phyloP scores from a whole-genome alignment of 53 echinoderm and acorn worm genomes.

The Holothuria leucospilota region DNA sequence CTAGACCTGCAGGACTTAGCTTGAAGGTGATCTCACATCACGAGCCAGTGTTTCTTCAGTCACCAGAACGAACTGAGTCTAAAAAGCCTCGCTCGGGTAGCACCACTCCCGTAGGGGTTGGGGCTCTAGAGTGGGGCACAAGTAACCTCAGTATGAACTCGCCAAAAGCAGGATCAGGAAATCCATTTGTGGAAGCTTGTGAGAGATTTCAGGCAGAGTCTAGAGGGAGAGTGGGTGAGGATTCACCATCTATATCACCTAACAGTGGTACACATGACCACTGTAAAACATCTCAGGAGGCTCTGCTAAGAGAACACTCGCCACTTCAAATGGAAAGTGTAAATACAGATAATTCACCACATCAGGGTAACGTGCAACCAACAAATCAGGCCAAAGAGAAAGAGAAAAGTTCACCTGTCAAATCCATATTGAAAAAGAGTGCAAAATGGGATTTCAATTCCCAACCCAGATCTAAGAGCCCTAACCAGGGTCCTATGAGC shows the following conservation, averaged over 20 bases:
- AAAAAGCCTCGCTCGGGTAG: constrained; percentile 87
- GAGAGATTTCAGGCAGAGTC: constrained; percentile 81
- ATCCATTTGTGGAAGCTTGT: constrained; percentile 95
- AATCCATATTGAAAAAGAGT: constrained; percentile 37
- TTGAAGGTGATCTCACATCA: constrained; percentile 78
- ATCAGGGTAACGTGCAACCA: constrained; percentile 47
- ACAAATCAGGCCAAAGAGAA: constrained; percentile 41
- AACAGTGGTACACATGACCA: neutral
- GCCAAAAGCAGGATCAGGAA: constrained; percentile 84
- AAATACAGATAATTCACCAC: neutral
- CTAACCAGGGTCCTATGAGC: neutral
- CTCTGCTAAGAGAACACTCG: constrained; percentile 1
- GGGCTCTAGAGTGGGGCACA: constrained; percentile 85
- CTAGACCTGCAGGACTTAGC: constrained; percentile 89
- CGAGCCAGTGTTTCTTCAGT: constrained; percentile 81
- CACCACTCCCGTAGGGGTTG: constrained; percentile 77
- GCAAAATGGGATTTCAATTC: constrained; percentile 22
- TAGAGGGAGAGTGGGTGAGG: constrained; percentile 19
- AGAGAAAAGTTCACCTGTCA: constrained; percentile 14
- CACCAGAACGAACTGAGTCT: constrained; percentile 70
- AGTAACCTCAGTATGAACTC: constrained; percentile 97
- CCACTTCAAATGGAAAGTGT: neutral
- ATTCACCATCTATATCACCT: neutral
- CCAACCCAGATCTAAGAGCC: constrained; percentile 27
- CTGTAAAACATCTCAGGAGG: constrained; percentile 12